Evolutionary conservation across 2,113 vertebrate genomes (phyloP).

Genomic region (Lota lota): DNA sequence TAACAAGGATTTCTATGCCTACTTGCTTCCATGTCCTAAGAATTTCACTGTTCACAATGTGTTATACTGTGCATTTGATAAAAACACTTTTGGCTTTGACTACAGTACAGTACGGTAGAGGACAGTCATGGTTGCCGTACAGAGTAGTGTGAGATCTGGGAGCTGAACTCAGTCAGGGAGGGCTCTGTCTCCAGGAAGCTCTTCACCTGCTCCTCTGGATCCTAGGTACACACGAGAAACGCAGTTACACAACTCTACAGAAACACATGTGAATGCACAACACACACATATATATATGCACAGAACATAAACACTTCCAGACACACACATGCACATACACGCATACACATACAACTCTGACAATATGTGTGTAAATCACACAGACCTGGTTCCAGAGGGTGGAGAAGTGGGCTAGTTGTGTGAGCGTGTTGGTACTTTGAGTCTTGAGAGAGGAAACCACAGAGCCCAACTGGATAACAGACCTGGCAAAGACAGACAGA

Average conservation of each 20-base stretch:
- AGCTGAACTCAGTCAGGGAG: conserved; percentile 75
- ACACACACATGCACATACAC: background rate
- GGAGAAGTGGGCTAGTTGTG: conserved; percentile 72
- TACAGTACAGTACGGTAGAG: no score
- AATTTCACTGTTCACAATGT: no score
- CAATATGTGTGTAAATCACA: background rate
- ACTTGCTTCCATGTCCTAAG: no score
- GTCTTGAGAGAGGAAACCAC: conserved; percentile 70
- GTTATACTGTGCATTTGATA: no score
- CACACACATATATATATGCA: no score
- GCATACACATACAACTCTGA: background rate
- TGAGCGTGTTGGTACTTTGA: conserved; percentile 63
- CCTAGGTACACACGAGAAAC: conserved; percentile 51
- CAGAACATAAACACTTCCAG: no score
- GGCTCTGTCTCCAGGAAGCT: conserved; percentile 72
- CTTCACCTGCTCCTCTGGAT: conserved; percentile 77
- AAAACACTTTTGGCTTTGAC: no score
- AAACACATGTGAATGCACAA: no score
- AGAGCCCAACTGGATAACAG: conserved; percentile 72
- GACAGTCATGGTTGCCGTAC: conserved; percentile 47
- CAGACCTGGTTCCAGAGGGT: conserved; percentile 78
- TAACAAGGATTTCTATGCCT: no score
- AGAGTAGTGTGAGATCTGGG: conserved; percentile 75
- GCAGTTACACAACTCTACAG: no score
- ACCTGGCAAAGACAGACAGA: conserved; percentile 48